Evolutionary conservation across 2,797 vertebrate genomes (phyloP).

Genomic region (Sciaenops ocellatus): DNA sequence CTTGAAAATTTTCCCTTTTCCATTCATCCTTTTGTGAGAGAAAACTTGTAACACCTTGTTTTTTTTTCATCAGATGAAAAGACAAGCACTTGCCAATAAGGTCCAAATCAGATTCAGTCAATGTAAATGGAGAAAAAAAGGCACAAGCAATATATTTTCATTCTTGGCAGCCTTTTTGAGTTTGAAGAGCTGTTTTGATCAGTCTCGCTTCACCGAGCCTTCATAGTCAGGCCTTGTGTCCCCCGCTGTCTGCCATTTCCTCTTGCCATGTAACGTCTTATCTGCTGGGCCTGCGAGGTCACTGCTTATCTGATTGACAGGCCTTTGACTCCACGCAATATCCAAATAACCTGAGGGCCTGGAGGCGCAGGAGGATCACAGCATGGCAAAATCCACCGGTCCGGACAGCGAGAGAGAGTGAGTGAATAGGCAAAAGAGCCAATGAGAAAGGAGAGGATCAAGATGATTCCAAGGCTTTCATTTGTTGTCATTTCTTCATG

Average conservation of each 20-base stretch:
- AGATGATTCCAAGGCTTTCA: conserved; percentile 63
- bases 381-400: conserved; percentile 65
- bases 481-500: conserved; percentile 67
- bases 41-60: conserved; percentile 32
- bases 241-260: conserved; percentile 77
- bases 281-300: conserved; percentile 78
- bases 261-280: conserved; percentile 80
- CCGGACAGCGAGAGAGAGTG: conserved; percentile 43
- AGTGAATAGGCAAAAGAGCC: conserved; percentile 49
- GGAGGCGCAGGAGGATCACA: conserved; percentile 71
- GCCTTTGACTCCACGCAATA: conserved; percentile 78
- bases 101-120: conserved; percentile 53
- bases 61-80: conserved; percentile 27
- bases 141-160: conserved; percentile 55
- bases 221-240: conserved; percentile 77
- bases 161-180: conserved; percentile 65
- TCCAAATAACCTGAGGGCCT: conserved; percentile 79
- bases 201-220: conserved; percentile 76
- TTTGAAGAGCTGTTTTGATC: conserved; percentile 75
- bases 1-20: conserved; percentile 4
- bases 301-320: conserved; percentile 86
- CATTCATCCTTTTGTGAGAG: conserved; percentile 14
- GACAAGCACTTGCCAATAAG: conserved; percentile 33
- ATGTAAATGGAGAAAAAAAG: conserved; percentile 50
- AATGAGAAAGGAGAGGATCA: conserved; percentile 52